phyloP scores from a whole-genome alignment of 2,888 invertebrate genomes.

The Hirtodrosophila histrioides region DNA sequence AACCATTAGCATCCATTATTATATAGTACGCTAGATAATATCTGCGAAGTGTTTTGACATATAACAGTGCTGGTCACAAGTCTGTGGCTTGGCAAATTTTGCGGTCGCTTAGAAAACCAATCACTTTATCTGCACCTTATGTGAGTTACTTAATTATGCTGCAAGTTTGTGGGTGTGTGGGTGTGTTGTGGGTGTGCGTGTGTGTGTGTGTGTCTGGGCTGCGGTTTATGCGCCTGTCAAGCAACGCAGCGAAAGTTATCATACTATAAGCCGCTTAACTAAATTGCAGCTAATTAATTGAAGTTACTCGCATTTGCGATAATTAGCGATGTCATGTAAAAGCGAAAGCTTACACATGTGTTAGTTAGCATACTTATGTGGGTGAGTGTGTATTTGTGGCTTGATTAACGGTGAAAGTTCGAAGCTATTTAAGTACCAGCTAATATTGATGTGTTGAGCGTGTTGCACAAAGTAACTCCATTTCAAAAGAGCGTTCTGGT shows the following conservation, averaged over 20 bases:
- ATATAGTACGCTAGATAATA: slow-evolving; percentile 4
- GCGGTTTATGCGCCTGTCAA: slow-evolving; percentile 47
- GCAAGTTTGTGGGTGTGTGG: not conserved
- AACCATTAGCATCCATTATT: slow-evolving; percentile 7
- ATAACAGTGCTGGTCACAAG: slow-evolving; percentile 23
- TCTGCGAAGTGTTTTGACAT: slow-evolving; percentile 34
- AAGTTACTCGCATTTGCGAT: slow-evolving; percentile 57
- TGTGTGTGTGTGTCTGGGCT: slow-evolving; percentile 17
- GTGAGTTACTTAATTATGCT: slow-evolving; percentile 50
- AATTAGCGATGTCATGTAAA: slow-evolving; percentile 53
- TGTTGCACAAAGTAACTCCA: not conserved
- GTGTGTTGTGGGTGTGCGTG: not conserved
- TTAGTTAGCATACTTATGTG: not conserved
- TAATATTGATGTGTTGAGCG: slow-evolving; percentile 2
- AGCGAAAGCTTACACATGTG: slow-evolving; percentile 40
- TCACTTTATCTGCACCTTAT: slow-evolving; percentile 51
- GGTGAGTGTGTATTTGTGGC: not conserved
- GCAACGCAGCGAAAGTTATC: slow-evolving; percentile 54
- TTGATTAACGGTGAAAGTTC: slow-evolving; percentile 51
- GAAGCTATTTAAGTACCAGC: slow-evolving; percentile 13
- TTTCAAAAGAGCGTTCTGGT: no score
- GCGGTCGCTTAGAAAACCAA: slow-evolving; percentile 53
- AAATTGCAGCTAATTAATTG: slow-evolving; percentile 71
- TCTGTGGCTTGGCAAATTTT: slow-evolving; percentile 39
- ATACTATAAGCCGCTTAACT: slow-evolving; percentile 63